Evolutionary conservation across 2,797 vertebrate genomes (phyloP), one percentile per base, ranked within the genome.

Genomic region (Cynopterus sphinx): DNA sequence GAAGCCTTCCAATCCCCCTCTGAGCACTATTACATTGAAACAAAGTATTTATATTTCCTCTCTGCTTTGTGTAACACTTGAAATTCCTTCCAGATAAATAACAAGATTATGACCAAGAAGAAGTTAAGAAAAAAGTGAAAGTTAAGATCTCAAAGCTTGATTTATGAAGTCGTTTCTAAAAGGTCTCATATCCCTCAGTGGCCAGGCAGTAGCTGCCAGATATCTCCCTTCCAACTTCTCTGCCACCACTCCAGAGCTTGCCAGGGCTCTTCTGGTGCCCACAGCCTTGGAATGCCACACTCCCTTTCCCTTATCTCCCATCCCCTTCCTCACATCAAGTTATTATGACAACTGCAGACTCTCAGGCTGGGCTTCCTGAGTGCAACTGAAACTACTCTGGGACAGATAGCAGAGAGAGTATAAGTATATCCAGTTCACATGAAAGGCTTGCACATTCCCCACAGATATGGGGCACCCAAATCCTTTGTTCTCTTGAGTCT

Each of bases 81-180:
- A 82, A 93, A 96, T 96, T 97, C 81, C 78, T 96, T 96, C 49
- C 51, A 95, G 87, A 97, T 84, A 96, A 96, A 96, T 61, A 92
- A 78, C 41, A 91, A 70, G 71, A 96, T 73, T 63, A 74, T 61
- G 77, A 28, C 46, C 74, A 86, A 95, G 75, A 85, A 90, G 71
- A 49, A 91, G 82, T 63, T 92, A 94, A 75, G 73, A 82, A 95
- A 92, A 93, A 97, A 92, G 74, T 91, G 39, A n/a, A 24, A 93
- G 88, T 94, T 97, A 96, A 96, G 86, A 79, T 57, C 2, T 22
- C 39, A 51, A 90, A 71, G 21, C n/a, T 74, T 88, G 65, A 95
- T 92, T 92, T 93, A 96, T 96, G 51, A 78, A 74, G 68, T 1
- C 41, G 39, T 97, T 96, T 97, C 90, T 93, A 88, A 96, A 97